phyloP scores from a whole-genome alignment of 2,113 vertebrate species.

The Daphoenositta chrysoptera region DNA sequence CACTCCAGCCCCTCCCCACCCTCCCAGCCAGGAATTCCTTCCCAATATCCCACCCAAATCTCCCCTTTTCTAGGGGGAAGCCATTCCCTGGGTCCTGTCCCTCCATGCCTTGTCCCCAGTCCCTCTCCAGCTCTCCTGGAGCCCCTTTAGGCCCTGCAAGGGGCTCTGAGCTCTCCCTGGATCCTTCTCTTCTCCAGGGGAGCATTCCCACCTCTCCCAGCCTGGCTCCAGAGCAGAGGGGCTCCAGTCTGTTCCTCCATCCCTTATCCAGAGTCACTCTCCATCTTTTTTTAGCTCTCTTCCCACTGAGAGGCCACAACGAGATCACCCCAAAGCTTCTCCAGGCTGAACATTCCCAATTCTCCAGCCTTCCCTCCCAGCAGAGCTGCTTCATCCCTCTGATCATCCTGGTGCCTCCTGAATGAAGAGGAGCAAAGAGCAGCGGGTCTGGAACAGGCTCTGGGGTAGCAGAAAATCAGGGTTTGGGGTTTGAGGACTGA shows the following conservation, averaged over 20 bases:
- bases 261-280: neutral
- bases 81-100: neutral
- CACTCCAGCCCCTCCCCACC: neutral
- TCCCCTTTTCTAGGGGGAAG: neutral
- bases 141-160: neutral
- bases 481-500: too few species aligned
- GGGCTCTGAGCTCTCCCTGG: neutral
- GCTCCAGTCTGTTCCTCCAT: neutral
- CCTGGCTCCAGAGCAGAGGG: neutral
- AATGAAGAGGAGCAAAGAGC: neutral
- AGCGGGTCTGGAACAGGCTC: fast-evolving
- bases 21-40: neutral
- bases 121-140: neutral
- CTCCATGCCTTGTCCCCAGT: neutral
- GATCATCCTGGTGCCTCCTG: neutral
- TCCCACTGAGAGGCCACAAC: neutral
- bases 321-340: neutral
- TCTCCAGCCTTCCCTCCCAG: neutral
- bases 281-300: neutral
- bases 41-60: neutral
- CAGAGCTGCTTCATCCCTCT: neutral
- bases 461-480: neutral
- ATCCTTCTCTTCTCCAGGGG: fast-evolving
- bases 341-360: neutral
- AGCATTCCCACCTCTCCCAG: neutral